These are phyloP conservation scores for Sitta europaea DNA, from an alignment of 2,113 vertebrate species.

Conservation along the genomic window DNA sequence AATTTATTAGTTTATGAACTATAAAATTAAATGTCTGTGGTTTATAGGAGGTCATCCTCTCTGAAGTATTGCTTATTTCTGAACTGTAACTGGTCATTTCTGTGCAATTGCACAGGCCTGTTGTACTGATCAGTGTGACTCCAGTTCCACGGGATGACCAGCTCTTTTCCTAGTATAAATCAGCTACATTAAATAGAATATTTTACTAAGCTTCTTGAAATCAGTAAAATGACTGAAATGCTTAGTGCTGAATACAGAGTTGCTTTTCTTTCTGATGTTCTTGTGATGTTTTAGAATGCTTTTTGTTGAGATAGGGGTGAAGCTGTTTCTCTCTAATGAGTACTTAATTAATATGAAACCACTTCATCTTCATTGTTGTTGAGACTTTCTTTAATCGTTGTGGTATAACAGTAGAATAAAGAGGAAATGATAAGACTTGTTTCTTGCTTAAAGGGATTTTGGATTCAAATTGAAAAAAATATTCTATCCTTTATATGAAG, in stretches of 20 bases:
- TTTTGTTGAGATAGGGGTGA: not conserved
- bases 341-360: not conserved
- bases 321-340: not conserved
- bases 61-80: not conserved
- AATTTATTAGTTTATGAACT: not conserved
- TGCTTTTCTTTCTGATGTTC: not conserved
- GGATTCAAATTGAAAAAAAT: not conserved
- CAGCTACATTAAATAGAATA: not conserved
- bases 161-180: not conserved
- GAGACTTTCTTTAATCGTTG: not conserved
- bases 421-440: not conserved
- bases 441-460: conserved; percentile 24
- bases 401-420: not conserved
- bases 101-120: not conserved
- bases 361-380: not conserved
- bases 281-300: not conserved
- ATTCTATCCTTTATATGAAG: not conserved
- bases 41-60: not conserved
- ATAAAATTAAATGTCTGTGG: not conserved
- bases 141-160: not conserved
- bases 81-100: not conserved
- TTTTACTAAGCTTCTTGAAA: not conserved
- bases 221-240: not conserved
- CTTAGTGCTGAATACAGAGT: not conserved
- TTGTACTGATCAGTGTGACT: not conserved